A percentile compares a stretch with the other conserved stretches of the same genome.
phyloP scores from a whole-genome alignment of 2,113 vertebrate genomes.

The Plecturocebus donacophilus region DNA sequence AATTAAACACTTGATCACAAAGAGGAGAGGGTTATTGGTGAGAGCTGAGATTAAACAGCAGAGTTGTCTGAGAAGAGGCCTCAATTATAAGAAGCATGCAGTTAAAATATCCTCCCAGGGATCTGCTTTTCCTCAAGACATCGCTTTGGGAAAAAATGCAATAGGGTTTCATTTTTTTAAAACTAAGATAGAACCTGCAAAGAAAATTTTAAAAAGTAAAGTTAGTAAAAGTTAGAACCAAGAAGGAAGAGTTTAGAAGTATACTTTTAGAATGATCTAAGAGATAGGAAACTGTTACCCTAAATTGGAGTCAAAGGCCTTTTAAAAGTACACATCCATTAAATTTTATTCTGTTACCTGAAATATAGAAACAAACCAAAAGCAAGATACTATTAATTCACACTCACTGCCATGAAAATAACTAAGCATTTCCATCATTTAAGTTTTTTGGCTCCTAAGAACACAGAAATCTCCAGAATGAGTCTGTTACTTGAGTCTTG shows the following conservation, averaged over 20 bases:
- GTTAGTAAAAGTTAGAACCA: conserved; percentile 38
- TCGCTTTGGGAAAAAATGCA: conserved; percentile 78
- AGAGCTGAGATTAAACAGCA: conserved; percentile 86
- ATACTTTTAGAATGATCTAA: background rate
- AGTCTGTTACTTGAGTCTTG: background rate
- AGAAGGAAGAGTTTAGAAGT: conserved; percentile 32
- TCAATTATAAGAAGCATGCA: conserved; percentile 79
- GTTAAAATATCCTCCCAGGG: conserved; percentile 79
- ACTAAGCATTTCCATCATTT: background rate
- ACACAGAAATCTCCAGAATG: background rate
- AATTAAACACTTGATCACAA: conserved; percentile 89
- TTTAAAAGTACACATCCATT: background rate
- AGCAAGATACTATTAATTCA: background rate
- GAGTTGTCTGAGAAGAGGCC: conserved; percentile 79
- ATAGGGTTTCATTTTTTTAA: conserved; percentile 68
- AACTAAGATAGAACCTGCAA: conserved; percentile 58
- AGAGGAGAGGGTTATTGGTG: conserved; percentile 81
- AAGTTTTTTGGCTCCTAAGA: background rate
- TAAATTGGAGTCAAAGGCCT: background rate
- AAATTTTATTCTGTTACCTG: conserved; percentile 3
- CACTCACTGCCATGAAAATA: background rate
- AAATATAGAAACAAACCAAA: background rate
- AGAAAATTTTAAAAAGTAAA: conserved; percentile 63
- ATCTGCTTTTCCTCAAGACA: conserved; percentile 77
- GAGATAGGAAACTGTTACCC: background rate